Evolutionary conservation across 2,797 vertebrate genomes (phyloP).

Genomic region (Myripristis murdjan): DNA sequence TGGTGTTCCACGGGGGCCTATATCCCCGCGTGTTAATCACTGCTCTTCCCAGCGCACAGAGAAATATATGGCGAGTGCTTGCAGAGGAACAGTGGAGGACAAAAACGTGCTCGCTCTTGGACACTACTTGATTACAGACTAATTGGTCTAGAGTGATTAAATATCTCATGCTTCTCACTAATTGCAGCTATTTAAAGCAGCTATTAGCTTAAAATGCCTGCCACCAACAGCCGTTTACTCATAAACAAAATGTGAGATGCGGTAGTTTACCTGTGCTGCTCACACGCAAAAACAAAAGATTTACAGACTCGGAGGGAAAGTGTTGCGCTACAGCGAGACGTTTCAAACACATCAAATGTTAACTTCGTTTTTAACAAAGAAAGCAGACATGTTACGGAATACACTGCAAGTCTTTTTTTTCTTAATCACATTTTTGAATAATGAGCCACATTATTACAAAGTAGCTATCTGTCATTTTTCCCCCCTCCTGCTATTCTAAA

Average conservation of each 20-base stretch:
- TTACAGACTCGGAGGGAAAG: constrained; percentile 18
- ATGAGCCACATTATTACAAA: not conserved
- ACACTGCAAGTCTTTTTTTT: not conserved
- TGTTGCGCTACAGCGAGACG: constrained; percentile 14
- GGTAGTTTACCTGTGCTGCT: constrained; percentile 69
- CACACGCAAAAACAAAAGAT: constrained; percentile 29
- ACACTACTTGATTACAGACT: constrained; percentile 92
- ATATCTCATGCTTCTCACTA: constrained; percentile 99
- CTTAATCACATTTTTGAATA: constrained; percentile 26
- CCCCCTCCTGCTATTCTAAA: constrained; percentile 24
- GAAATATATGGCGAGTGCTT: constrained; percentile 83
- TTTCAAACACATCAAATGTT: not conserved
- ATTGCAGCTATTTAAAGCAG: constrained; percentile 98
- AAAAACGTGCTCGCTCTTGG: constrained; percentile 86
- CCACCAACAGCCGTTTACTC: constrained; percentile 92
- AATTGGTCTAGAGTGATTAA: constrained; percentile 99
- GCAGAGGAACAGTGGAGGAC: constrained; percentile 82
- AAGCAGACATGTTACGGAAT: constrained; percentile 10
- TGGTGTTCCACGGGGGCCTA: constrained; percentile 82
- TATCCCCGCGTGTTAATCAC: constrained; percentile 85
- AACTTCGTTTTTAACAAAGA: constrained; percentile 9
- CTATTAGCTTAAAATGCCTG: constrained; percentile 98
- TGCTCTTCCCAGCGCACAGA: constrained; percentile 75
- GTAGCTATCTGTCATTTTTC: constrained; percentile 23
- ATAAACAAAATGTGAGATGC: constrained; percentile 92